A percentile compares a stretch with the other conserved stretches of the same genome.
These are phyloP conservation scores for Labrus mixtus DNA, from an alignment of 2,113 vertebrate genomes.

Conservation along the genomic window DNA sequence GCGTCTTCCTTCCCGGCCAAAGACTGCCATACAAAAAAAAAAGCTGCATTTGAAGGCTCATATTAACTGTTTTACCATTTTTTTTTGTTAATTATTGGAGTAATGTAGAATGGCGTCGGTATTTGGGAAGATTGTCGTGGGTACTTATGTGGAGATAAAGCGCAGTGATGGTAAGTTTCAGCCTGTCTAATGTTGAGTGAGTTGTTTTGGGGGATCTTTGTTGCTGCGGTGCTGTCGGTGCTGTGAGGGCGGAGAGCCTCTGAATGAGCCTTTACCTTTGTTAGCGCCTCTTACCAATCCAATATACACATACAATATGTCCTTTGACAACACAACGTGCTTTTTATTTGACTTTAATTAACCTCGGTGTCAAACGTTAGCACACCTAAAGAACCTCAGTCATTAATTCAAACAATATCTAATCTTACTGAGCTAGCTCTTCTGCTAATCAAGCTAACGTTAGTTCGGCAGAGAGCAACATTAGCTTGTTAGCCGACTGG, in stretches of 20 bases:
- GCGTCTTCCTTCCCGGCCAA: conserved; percentile 58
- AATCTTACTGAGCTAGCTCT: conserved; percentile 14
- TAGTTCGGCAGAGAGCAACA: background rate
- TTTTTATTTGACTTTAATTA: background rate
- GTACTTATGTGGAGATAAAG: conserved; percentile 96
- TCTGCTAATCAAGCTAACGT: conserved; percentile 38
- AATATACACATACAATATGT: no score
- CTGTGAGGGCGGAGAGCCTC: conserved; percentile 61
- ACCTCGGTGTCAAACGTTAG: background rate
- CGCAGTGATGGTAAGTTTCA: conserved; percentile 93
- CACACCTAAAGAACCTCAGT: no score
- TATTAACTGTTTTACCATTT: conserved; percentile 26
- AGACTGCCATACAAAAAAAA: conserved; percentile 42
- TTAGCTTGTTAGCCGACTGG: conserved; percentile 48
- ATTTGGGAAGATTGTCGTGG: conserved; percentile 94
- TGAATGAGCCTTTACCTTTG: conserved; percentile 66
- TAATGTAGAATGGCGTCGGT: conserved; percentile 91
- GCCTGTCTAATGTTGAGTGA: conserved; percentile 33
- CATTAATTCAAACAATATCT: no score
- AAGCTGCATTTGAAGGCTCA: conserved; percentile 37
- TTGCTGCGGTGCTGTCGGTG: conserved; percentile 72
- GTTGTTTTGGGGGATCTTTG: conserved; percentile 75
- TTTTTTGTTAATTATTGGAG: conserved; percentile 48
- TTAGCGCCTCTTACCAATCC: conserved; percentile 24
- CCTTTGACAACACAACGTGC: background rate